phyloP scores from a whole-genome alignment of 2,113 vertebrate species.

The Catharus minimus region DNA sequence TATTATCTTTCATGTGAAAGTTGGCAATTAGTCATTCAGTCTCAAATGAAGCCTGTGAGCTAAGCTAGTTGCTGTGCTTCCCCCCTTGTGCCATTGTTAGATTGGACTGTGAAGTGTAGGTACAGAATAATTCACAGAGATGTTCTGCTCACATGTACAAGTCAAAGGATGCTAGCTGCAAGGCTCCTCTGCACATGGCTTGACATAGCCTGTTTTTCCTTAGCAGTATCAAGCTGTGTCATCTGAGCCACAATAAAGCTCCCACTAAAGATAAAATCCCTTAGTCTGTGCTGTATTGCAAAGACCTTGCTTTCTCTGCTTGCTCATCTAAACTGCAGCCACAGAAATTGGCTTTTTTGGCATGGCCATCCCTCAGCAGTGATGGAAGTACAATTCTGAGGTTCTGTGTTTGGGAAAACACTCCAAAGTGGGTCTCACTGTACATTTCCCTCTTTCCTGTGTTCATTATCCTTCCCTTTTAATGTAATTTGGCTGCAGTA shows the following conservation, averaged over 20 bases:
- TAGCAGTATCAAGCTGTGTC: neutral
- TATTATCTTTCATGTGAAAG: neutral
- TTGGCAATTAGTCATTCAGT: neutral
- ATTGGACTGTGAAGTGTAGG: neutral
- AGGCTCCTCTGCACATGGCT: neutral
- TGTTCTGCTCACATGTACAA: neutral
- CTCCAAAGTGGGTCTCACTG: neutral
- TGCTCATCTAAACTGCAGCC: neutral
- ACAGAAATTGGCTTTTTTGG: neutral
- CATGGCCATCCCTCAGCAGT: neutral
- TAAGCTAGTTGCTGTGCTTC: neutral
- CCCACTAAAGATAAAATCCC: neutral
- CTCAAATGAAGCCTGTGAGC: neutral
- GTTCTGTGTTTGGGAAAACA: neutral
- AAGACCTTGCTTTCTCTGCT: neutral
- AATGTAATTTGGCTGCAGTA: neutral
- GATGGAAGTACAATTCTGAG: neutral
- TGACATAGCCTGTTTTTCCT: neutral
- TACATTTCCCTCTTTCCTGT: neutral
- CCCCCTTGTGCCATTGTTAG: neutral
- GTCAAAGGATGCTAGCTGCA: neutral
- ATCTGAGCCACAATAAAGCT: neutral
- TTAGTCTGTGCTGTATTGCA: neutral
- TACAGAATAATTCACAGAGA: neutral
- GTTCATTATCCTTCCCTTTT: neutral